Evolutionary conservation across 2,797 vertebrate species (phyloP).

Genomic region (Oreochromis mossambicus): DNA sequence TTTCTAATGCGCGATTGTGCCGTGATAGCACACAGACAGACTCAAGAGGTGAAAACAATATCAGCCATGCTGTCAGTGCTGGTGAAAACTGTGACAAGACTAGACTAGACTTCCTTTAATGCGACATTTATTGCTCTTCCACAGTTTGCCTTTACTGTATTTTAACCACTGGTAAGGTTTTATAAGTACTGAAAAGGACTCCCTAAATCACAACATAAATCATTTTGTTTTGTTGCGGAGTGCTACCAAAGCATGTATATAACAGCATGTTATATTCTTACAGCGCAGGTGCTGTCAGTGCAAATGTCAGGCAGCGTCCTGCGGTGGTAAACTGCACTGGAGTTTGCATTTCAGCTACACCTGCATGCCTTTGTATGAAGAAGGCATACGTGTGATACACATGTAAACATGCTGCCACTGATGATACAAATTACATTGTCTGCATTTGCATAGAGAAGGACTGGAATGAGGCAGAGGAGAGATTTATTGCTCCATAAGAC

Average conservation of each 20-base stretch:
- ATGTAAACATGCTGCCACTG: neutral
- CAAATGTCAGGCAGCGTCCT: neutral
- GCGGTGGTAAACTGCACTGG: neutral
- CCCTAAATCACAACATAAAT: neutral
- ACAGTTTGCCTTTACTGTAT: neutral
- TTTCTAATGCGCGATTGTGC: neutral
- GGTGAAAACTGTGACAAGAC: neutral
- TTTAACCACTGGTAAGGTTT: neutral
- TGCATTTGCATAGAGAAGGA: neutral
- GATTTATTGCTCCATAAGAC: slow-evolving; percentile 29
- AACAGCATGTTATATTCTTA: neutral
- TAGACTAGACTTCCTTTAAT: neutral
- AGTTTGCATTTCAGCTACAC: neutral
- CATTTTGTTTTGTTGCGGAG: neutral
- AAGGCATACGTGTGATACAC: neutral
- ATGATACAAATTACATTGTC: neutral
- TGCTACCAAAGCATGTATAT: neutral
- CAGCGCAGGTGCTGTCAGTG: neutral
- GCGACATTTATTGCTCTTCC: neutral
- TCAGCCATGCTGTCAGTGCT: neutral
- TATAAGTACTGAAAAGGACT: neutral
- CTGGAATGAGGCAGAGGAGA: neutral
- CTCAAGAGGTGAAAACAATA: neutral
- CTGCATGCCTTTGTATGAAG: neutral
- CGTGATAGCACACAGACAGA: neutral